These are phyloP conservation scores for Gallinago undulata DNA, from an alignment of 2,113 vertebrate species.

Conservation along the genomic window DNA sequence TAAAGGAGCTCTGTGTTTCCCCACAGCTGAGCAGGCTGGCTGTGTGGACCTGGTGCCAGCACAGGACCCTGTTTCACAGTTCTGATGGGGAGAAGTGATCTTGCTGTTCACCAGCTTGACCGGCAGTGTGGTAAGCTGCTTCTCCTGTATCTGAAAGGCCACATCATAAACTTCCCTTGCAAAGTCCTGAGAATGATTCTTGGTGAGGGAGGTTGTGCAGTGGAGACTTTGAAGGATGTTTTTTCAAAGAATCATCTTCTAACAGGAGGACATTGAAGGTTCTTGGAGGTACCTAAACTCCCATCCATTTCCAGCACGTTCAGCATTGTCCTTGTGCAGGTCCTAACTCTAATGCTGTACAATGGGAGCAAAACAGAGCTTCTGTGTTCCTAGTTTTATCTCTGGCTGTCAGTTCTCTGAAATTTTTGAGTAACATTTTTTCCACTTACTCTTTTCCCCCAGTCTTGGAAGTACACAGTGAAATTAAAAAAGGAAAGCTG, in stretches of 20 bases:
- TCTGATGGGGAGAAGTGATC: background rate
- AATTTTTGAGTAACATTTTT: background rate
- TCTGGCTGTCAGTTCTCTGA: background rate
- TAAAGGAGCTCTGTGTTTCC: background rate
- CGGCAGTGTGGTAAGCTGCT: background rate
- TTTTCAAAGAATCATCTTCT: background rate
- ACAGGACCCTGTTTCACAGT: fast-evolving
- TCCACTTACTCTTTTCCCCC: background rate
- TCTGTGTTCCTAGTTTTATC: background rate
- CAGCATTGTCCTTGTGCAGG: background rate
- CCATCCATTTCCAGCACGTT: background rate
- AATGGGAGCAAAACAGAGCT: background rate
- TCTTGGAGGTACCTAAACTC: background rate
- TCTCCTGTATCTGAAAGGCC: background rate
- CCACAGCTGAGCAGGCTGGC: background rate
- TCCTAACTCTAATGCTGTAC: background rate
- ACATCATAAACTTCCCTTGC: background rate
- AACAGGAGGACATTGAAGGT: background rate
- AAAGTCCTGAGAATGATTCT: background rate
- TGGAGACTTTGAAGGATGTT: background rate
- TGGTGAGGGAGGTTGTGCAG: background rate
- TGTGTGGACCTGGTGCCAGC: background rate
- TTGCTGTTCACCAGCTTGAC: background rate
- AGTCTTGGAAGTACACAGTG: background rate
- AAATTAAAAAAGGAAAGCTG: background rate